These are phyloP conservation scores for Crossoptilon crossoptilon DNA, from an alignment of 2,797 vertebrate genomes.

Conservation along the genomic window DNA sequence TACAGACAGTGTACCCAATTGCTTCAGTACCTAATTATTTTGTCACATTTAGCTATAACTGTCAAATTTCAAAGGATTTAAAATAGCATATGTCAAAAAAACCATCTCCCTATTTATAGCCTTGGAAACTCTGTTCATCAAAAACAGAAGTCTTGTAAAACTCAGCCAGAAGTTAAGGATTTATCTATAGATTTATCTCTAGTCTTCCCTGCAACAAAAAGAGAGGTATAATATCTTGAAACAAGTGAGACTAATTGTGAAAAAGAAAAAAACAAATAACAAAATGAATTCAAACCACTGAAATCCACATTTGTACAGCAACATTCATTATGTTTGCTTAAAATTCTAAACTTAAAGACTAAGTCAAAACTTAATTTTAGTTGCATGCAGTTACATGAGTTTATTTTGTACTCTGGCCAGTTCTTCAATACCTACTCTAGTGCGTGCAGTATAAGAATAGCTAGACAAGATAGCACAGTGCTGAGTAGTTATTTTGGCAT, in stretches of 20 bases:
- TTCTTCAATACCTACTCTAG: slow-evolving; percentile 25
- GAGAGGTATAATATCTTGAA: neutral
- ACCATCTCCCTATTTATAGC: neutral
- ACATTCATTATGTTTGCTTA: slow-evolving; percentile 13
- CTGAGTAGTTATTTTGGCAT: slow-evolving; percentile 21
- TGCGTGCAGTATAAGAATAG: slow-evolving; percentile 3
- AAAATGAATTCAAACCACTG: neutral
- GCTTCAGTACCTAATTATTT: neutral
- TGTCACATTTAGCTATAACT: neutral
- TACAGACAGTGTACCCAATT: neutral
- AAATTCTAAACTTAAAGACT: slow-evolving; percentile 48
- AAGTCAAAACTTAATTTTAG: slow-evolving; percentile 34
- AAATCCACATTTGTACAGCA: slow-evolving; percentile 3
- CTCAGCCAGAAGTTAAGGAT: neutral
- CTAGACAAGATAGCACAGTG: slow-evolving; percentile 4
- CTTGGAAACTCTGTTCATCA: neutral
- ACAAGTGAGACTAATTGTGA: neutral
- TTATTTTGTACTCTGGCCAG: slow-evolving; percentile 43
- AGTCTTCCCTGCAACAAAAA: neutral
- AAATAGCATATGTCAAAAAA: neutral
- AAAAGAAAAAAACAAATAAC: neutral
- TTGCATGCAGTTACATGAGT: slow-evolving; percentile 31
- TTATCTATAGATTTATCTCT: neutral
- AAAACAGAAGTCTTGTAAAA: neutral
- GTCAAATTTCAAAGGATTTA: neutral